Evolutionary conservation across 2,113 vertebrate species (phyloP).

Genomic region (Nettapus auritus): DNA sequence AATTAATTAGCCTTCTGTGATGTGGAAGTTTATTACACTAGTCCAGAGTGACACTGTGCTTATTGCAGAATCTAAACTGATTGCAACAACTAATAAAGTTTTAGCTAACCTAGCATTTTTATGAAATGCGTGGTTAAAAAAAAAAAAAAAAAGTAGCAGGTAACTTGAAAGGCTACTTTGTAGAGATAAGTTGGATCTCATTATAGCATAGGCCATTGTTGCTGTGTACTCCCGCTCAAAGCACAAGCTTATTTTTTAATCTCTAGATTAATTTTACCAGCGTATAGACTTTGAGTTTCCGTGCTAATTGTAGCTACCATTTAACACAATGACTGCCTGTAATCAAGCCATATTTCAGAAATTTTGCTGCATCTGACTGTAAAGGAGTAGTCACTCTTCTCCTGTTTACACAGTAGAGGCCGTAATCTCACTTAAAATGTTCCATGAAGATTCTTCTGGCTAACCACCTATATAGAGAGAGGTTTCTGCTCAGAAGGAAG

Average conservation of each 20-base stretch:
- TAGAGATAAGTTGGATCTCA: rapidly evolving
- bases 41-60: background rate
- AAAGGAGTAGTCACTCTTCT: background rate
- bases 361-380: background rate
- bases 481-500: rapidly evolving
- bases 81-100: rapidly evolving
- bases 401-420: background rate
- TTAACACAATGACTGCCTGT: background rate
- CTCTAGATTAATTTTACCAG: background rate
- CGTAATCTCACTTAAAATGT: background rate
- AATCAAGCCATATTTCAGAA: background rate
- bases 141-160: background rate
- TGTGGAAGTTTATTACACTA: background rate
- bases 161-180: background rate
- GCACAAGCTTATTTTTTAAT: background rate
- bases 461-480: rapidly evolving
- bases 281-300: background rate
- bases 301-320: background rate
- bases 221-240: background rate
- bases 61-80: background rate
- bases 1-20: background rate
- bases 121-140: background rate
- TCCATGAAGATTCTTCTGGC: too few species aligned
- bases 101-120: background rate
- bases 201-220: rapidly evolving